Evolutionary conservation across 1,140 invertebrate species (phyloP), one percentile per base, ranked within the genome.

Genomic region (Dendroctonus ponderosae): DNA sequence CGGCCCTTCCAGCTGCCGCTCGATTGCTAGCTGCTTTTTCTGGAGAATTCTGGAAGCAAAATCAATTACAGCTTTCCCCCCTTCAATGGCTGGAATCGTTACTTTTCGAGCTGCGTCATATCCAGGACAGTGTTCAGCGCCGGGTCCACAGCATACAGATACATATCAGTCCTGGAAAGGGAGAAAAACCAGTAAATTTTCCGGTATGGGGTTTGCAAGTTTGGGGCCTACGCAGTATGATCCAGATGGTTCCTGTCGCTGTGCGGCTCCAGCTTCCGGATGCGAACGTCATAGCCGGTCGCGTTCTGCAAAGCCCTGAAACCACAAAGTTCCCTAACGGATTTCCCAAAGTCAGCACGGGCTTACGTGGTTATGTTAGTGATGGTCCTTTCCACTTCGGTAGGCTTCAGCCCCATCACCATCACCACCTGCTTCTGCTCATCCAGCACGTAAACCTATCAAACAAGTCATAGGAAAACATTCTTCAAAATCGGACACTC

Each of bases 111-210:
- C 0, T 85, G 84, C 53, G 91, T 89, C 83, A 89, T 91, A 74
- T 93, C 90, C 52, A 93, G 84, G 62, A 94, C 87, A 1, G 88
- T 83, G 75, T 94, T 93, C 0, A 90, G 86, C 58, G 87, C 78
- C 3, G 88, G 89, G 79, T 93, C 90, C 6, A 93, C 88, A 0
- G 89, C 91, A 74, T 94, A 93, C 42, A 93, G 81, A 68, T 91
- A 93, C 79, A 93, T 82, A 70, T 94, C 91, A 38, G 91, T 93
- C 37, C 91, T 92, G 78, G 71, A 86, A 86, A 65, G 69, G 69
- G 68, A 65, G 43, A 64, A 54, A 63, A n/a, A 26, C 12, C 7
- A 46, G 26, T 51, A n/a, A n/a, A n/a, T n/a, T n/a, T n/a, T n/a
- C n/a, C n/a, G n/a, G n/a, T n/a, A n/a, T n/a, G n/a, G n/a, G n/a